Conservation (phyloP, 2,888 invertebrate genomes). For the Sphecodes monilicornis region DNA sequence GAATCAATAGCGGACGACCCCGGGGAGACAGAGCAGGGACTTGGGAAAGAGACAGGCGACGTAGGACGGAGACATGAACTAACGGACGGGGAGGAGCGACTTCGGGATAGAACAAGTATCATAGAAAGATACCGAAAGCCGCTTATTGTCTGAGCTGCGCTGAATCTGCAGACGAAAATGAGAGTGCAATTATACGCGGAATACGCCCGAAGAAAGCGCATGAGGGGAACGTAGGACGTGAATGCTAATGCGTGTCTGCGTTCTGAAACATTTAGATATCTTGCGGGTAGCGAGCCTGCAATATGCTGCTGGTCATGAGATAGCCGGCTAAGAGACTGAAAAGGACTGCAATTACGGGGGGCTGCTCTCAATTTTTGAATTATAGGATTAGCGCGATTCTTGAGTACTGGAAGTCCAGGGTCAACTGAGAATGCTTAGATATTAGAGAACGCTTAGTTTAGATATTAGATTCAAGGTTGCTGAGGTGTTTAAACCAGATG, state of each 20-base stretch:
- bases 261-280: not conserved
- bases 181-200: constrained; percentile 50
- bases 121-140: constrained; percentile 52
- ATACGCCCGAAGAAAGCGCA: constrained; percentile 35
- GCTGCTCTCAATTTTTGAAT: not conserved
- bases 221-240: not conserved
- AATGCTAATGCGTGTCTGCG: constrained; percentile 2
- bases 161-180: constrained; percentile 49
- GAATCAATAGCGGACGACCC: constrained; percentile 74
- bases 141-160: constrained; percentile 55
- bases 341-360: not conserved
- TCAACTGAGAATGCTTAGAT: not conserved
- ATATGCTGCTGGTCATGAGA: not conserved
- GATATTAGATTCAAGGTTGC: not conserved
- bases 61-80: constrained; percentile 40
- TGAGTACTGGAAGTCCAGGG: not conserved
- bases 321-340: not conserved
- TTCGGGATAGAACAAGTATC: constrained; percentile 38
- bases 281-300: not conserved
- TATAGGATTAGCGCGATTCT: not conserved
- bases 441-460: too few species aligned
- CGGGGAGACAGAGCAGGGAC: constrained; percentile 47
- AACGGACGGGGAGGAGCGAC: not conserved
- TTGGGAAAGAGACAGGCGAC: constrained; percentile 14
- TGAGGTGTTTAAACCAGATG: not conserved